Evolutionary conservation across 2,113 vertebrate genomes (phyloP).

Genomic region (Prolemur simus): DNA sequence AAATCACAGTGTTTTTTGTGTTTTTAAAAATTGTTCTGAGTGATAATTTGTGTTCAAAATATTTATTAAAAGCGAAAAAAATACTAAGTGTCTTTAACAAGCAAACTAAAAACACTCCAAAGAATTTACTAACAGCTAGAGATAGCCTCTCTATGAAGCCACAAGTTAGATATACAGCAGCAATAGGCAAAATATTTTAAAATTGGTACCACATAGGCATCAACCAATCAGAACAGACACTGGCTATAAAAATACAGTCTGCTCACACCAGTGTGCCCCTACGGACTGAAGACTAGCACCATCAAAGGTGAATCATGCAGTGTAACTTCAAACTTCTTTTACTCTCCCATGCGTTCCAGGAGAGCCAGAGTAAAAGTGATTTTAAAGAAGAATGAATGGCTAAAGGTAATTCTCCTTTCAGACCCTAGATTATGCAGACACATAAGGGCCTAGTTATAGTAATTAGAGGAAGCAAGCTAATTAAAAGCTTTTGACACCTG

Average conservation of each 20-base stretch:
- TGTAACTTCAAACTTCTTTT: neutral
- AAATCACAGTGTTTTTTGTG: neutral
- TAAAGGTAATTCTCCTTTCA: conserved; percentile 49
- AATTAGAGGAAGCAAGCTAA: conserved; percentile 78
- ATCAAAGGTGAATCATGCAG: conserved; percentile 34
- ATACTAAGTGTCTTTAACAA: neutral
- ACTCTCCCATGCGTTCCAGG: neutral
- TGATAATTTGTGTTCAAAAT: conserved; percentile 44
- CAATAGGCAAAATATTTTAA: conserved; percentile 20
- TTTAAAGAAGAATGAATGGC: conserved; percentile 44
- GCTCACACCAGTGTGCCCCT: neutral
- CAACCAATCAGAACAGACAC: neutral
- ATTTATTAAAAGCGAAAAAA: neutral
- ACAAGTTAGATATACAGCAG: neutral
- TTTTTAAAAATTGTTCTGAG: conserved; percentile 29
- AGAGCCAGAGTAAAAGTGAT: neutral
- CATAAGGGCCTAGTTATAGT: conserved; percentile 59
- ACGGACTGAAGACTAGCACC: neutral
- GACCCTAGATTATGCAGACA: conserved; percentile 52
- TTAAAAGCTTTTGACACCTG: conserved; percentile 81
- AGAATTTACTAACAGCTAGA: conserved; percentile 5
- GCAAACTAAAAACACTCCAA: neutral
- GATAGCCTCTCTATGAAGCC: neutral
- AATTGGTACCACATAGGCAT: neutral
- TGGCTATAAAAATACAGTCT: neutral